phyloP scores from a whole-genome alignment of 2,888 invertebrate species.

The Nezara viridula region DNA sequence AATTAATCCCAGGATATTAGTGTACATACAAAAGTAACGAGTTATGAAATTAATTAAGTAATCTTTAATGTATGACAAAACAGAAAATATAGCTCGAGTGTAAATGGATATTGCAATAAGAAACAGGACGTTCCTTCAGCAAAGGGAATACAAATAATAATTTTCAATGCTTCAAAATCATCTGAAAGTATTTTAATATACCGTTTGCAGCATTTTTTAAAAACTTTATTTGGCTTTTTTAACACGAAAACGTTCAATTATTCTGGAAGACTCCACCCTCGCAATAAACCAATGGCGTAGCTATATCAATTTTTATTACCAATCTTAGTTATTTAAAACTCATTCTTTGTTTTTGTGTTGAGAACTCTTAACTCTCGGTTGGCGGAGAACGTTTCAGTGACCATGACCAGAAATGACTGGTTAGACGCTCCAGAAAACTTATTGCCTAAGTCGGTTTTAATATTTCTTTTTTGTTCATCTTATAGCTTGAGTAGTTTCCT shows the following conservation, averaged over 20 bases:
- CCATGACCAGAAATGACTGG: not conserved
- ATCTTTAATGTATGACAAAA: not conserved
- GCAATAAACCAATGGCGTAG: no score
- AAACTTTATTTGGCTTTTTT: no score
- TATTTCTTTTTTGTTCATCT: not conserved
- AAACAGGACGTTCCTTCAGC: not conserved
- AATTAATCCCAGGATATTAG: not conserved
- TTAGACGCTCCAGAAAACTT: not conserved
- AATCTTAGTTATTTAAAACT: not conserved
- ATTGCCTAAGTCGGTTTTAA: not conserved
- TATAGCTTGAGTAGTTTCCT: not conserved
- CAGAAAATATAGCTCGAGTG: not conserved
- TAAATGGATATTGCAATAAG: not conserved
- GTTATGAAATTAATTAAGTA: not conserved
- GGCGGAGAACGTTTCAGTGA: not conserved
- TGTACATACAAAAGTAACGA: not conserved
- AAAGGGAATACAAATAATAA: no score
- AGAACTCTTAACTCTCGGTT: not conserved
- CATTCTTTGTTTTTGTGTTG: not conserved
- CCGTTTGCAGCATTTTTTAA: no score
- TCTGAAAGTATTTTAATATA: no score
- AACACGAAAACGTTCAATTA: no score
- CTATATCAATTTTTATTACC: no score
- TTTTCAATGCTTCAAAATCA: no score
- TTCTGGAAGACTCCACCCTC: no score